Base-by-base conservation (phyloP, 2,888 invertebrate genomes). In the Capitulum mitella region DNA sequence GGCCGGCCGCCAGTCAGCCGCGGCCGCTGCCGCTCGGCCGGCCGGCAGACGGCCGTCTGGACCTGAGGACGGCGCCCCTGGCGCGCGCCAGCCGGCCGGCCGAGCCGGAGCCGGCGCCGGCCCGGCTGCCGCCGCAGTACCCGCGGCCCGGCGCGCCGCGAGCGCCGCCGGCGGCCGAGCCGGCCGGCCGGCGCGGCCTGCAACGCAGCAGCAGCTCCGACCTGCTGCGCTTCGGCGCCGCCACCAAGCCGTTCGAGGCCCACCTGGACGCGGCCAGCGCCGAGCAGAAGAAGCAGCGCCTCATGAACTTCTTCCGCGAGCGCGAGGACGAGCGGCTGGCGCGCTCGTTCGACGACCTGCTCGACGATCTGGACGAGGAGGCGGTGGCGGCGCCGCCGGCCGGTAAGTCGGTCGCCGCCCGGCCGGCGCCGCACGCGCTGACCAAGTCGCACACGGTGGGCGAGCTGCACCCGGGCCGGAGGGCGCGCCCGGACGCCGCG, bases 141-240 rank as follows among this genome's bases (percentile, higher is more conserved):
- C 79, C 16, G 48, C 76, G 77, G 80, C 80, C 34, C 80, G 80
- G 16, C 78, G 78, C 22, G 78, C 80, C 19, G 32, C 78, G 12
- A n/a, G 75, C 40, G 77, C 77, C 64, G 80, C 80, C 77, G 78
- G 78, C 32, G 78, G 80, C 1, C 75, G 80, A 12, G 81, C 81
- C 46, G 78, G 78, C 48, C 46, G 80, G 43, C 51, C 64, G 78
- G 79, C 80, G 80, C 61, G 58, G n/a, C 61, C 78, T 34, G 78
- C 81, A 19, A 54, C 70, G n/a, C 77, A 80, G n/a, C 80, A 79
- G 77, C 37, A 70, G 70, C 70, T 70, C 70, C 3, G 70, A 70
- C 40, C 22, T 40, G 70, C 40, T 70, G 37, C 70, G 70, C 29
- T 70, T 6, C 40, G 70, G 70, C 2, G 70, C 8, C 70, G 26